These are phyloP conservation scores for Strigops habroptila DNA, from an alignment of 2,113 vertebrate genomes.

Conservation along the genomic window DNA sequence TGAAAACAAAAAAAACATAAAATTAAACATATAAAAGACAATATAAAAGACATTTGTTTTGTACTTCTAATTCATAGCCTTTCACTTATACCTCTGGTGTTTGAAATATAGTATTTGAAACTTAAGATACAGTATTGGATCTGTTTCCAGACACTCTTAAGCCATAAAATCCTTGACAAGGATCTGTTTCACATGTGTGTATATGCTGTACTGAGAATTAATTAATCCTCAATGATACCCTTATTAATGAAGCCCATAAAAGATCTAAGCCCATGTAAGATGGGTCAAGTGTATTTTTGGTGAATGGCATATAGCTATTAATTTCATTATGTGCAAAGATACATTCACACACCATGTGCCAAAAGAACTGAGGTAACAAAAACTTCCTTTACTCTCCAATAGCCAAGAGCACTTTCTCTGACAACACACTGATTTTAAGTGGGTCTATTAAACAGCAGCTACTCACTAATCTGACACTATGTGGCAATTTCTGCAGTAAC, in stretches of 20 bases:
- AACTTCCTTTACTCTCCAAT: not conserved
- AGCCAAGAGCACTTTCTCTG: not conserved
- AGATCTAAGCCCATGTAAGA: not conserved
- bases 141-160: not conserved
- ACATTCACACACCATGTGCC: not conserved
- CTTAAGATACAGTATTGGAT: not conserved
- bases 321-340: not conserved
- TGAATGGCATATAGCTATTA: not conserved
- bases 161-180: not conserved
- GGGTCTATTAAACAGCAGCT: not conserved
- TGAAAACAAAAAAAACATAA: not conserved
- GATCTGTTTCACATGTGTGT: not conserved
- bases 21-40: not conserved
- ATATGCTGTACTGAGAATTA: not conserved
- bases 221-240: not conserved
- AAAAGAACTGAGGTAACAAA: not conserved
- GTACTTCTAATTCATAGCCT: not conserved
- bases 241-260: not conserved
- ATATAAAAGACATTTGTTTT: not conserved
- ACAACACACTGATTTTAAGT: not conserved
- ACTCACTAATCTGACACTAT: not conserved
- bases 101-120: not conserved
- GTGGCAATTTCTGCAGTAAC: not conserved
- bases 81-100: not conserved
- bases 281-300: not conserved